Conservation (phyloP, 2,888 invertebrate species). For the Sthenelais limicola region DNA sequence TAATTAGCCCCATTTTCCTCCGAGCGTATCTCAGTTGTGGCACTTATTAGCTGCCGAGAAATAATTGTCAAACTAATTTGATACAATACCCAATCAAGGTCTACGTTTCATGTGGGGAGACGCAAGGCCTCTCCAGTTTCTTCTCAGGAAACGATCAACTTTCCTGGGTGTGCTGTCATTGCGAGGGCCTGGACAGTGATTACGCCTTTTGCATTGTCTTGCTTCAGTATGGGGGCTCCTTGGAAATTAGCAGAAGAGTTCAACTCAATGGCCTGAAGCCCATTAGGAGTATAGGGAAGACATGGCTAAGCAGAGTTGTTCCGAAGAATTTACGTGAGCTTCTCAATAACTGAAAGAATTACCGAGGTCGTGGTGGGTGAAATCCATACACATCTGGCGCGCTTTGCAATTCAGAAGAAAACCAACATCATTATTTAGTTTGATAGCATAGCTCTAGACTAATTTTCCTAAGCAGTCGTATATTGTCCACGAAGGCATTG, state of each 20-base stretch:
- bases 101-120: constrained; percentile 35
- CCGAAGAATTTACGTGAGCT: constrained; percentile 15
- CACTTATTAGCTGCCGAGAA: constrained; percentile 39
- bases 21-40: constrained; percentile 22
- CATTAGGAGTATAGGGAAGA: not conserved
- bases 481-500: no score
- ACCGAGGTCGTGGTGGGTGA: constrained; percentile 16
- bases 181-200: constrained; percentile 15
- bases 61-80: constrained; percentile 39
- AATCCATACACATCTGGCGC: no score
- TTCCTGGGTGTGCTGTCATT: constrained; percentile 20
- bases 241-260: not conserved
- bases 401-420: no score
- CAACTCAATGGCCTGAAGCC: not conserved
- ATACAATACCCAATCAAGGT: constrained; percentile 36
- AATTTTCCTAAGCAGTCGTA: no score
- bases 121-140: not conserved
- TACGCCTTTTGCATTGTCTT: constrained; percentile 33
- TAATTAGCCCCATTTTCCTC: constrained; percentile 35
- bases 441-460: no score
- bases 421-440: no score
- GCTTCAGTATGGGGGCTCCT: not conserved
- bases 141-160: constrained; percentile 27
- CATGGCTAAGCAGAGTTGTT: no score
- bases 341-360: constrained; percentile 23